Evolutionary conservation across 2,797 vertebrate species (phyloP), one percentile per base, ranked within the genome.

Genomic region (Falco novaeseelandiae): DNA sequence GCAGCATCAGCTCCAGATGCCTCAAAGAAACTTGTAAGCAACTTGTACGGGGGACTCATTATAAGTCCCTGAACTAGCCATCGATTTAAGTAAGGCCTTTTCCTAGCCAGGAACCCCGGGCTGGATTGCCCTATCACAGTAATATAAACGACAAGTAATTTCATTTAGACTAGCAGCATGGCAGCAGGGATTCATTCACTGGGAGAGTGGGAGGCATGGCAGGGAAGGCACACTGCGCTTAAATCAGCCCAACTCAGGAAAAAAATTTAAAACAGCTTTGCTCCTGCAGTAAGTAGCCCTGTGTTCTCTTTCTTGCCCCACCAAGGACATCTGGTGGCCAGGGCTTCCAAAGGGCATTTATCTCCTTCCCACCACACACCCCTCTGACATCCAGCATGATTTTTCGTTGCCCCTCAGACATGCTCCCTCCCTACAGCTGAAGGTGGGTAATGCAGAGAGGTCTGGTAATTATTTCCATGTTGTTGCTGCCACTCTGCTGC

Each of bases 1-100:
- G 38, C n/a, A 89, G 49, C 83, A 93, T 14, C 77, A 92, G 55
- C 74, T 89, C 74, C 82, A 85, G 49, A 40, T 62, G 34, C 59
- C 52, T 72, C 51, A 34, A 21, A 83, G 19, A 4, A 80, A 67
- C 1, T 0, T 0, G 1, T 8, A 61, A 54, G 42, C 27, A 74
- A 59, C 29, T 18, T 36, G 3, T 8, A 26, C 0, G 2, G 52
- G 21, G 14, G 30, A 42, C 51, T 92, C 29, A 44, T 51, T 87
- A 49, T 29, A 70, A 74, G 44, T 67, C 61, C 49, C 59, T 62
- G 29, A 78, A 87, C 38, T 6, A 59, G 46, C 21, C 63, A 67
- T 32, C 51, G 32, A 67, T 54, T 74, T 84, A 61, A 91, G 5
- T 48, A n/a, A 73, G 82, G 83, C 52, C 72, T 77, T 80, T 81